Conservation (phyloP, 1,140 invertebrate species). For the Diorhabda elongata region DNA sequence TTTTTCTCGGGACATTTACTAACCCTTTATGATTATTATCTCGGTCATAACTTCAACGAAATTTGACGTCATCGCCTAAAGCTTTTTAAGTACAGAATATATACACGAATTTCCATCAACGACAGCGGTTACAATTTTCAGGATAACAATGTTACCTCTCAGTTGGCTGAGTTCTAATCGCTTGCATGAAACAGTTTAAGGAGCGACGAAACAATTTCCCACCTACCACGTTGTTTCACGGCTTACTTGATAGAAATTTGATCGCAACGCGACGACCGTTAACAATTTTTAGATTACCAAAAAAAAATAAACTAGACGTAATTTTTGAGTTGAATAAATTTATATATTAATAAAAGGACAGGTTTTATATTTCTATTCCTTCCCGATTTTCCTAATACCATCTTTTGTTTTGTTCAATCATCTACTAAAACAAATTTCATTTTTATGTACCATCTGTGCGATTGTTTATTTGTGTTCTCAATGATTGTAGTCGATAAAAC, state of each 20-base stretch:
- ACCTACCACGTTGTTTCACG: conserved; percentile 20
- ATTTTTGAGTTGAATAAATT: too few species aligned
- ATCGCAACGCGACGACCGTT: conserved; percentile 16
- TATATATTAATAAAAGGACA: not conserved
- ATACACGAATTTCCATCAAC: conserved; percentile 23
- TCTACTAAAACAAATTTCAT: not conserved
- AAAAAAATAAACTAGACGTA: not conserved
- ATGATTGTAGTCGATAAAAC: conserved; percentile 5
- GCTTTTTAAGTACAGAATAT: not conserved
- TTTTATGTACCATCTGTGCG: not conserved
- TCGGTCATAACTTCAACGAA: not conserved
- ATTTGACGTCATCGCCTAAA: not conserved
- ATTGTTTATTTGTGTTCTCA: not conserved
- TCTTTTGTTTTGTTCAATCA: not conserved
- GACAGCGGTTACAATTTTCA: conserved; percentile 23
- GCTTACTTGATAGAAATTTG: conserved; percentile 19
- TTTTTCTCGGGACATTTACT: not conserved
- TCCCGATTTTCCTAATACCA: not conserved
- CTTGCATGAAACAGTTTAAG: conserved; percentile 24
- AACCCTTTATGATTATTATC: not conserved
- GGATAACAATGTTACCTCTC: conserved; percentile 23
- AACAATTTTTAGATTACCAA: conserved; percentile 21
- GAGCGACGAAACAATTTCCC: conserved; percentile 22
- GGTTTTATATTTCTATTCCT: not conserved
- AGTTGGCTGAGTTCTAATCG: conserved; percentile 23